phyloP scores from a whole-genome alignment of 2,888 invertebrate species.

The Serrognathus titanus region DNA sequence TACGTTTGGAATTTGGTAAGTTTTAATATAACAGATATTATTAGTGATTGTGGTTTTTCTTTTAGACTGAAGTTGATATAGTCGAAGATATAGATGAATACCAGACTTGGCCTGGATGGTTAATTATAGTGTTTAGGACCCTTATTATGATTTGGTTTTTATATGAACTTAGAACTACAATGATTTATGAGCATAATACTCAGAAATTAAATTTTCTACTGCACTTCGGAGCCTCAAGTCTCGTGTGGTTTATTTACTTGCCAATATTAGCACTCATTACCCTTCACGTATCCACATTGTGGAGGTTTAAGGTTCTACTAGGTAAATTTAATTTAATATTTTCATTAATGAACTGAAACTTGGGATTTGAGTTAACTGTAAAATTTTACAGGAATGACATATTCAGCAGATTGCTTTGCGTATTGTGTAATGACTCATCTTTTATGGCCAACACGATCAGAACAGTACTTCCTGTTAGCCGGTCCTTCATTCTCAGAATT shows the following conservation, averaged over 20 bases:
- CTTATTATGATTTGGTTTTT: constrained; percentile 89
- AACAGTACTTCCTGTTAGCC: constrained; percentile 83
- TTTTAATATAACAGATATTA: constrained; percentile 24
- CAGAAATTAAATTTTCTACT: constrained; percentile 89
- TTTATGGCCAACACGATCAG: constrained; percentile 91
- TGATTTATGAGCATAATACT: constrained; percentile 75
- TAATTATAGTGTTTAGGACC: constrained; percentile 82
- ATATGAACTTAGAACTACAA: constrained; percentile 69
- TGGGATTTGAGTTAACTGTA: not conserved
- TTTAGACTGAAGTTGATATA: constrained; percentile 91
- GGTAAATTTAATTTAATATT: constrained; percentile 54
- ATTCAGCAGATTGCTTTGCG: constrained; percentile 92
- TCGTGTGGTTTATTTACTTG: constrained; percentile 97
- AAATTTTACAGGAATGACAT: constrained; percentile 74
- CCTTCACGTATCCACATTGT: constrained; percentile 87
- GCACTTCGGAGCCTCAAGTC: constrained; percentile 94
- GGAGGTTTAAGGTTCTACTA: constrained; percentile 91
- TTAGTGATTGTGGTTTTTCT: constrained; percentile 23
- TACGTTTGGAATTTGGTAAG: constrained; percentile 96
- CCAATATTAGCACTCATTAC: constrained; percentile 93
- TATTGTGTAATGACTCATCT: constrained; percentile 94
- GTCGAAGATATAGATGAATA: constrained; percentile 96
- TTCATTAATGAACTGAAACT: not conserved
- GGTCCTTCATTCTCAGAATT: constrained; percentile 67
- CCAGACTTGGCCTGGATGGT: constrained; percentile 97